Evolutionary conservation across 1,140 invertebrate genomes (phyloP).

Genomic region (Campodea augens): DNA sequence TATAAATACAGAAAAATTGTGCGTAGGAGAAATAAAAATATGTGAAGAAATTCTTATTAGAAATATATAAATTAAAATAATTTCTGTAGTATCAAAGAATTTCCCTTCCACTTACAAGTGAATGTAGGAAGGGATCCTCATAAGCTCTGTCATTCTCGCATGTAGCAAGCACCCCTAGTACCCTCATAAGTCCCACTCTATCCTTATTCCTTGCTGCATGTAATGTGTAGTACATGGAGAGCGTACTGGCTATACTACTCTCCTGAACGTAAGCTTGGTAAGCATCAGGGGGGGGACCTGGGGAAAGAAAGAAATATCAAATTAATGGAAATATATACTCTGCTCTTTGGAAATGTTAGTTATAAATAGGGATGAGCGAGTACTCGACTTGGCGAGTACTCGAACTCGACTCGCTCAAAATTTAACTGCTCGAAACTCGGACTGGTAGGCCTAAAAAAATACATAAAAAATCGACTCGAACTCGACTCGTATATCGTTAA

Average conservation of each 20-base stretch:
- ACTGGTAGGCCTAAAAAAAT: too few relatives aligned
- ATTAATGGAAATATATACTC: constrained; percentile 2
- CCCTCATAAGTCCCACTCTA: constrained; percentile 62
- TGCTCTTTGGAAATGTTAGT: neutral
- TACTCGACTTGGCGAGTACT: neutral
- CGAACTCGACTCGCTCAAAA: too few relatives aligned
- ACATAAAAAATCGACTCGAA: too few relatives aligned
- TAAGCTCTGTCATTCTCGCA: constrained; percentile 81
- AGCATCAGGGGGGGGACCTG: constrained; percentile 72
- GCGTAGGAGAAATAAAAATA: too few relatives aligned
- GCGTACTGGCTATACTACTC: constrained; percentile 70
- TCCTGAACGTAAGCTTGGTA: constrained; percentile 78
- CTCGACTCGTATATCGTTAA: too few relatives aligned
- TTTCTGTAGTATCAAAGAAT: neutral
- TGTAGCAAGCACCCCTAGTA: constrained; percentile 69
- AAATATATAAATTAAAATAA: too few relatives aligned
- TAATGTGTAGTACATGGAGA: constrained; percentile 89
- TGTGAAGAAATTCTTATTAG: too few relatives aligned
- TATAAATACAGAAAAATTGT: too few relatives aligned
- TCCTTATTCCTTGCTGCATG: constrained; percentile 66
- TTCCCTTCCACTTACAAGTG: constrained; percentile 36
- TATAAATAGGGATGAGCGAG: neutral
- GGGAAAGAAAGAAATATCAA: constrained; percentile 7
- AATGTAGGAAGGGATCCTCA: constrained; percentile 88
- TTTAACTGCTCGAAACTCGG: too few relatives aligned